Evolutionary conservation across 2,113 vertebrate species (phyloP).

Genomic region (Rhabdornis inornatus): DNA sequence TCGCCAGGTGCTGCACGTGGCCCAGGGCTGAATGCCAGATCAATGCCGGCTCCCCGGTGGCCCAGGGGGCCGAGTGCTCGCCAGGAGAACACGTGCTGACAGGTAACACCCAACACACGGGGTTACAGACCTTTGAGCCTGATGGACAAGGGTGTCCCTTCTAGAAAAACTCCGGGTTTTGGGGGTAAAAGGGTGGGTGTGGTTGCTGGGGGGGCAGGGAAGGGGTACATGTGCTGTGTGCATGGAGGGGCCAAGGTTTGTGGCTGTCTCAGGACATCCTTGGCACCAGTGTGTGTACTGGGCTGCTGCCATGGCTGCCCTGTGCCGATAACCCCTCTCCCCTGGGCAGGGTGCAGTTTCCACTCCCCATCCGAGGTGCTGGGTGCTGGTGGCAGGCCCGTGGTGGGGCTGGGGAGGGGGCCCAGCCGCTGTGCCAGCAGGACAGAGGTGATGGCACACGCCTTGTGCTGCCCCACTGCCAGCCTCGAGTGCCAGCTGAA

Average conservation of each 20-base stretch:
- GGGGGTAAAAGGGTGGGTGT: not conserved
- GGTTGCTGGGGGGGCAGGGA: not conserved
- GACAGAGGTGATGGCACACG: constrained; percentile 22
- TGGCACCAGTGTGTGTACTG: fast-evolving
- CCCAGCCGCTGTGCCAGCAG: constrained; percentile 47
- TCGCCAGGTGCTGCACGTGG: constrained; percentile 83
- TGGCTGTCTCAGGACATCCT: not conserved
- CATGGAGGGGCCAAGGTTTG: fast-evolving
- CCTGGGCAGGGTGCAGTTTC: constrained; percentile 76
- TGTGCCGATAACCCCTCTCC: fast-evolving
- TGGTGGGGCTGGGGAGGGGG: not conserved
- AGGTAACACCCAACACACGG: not conserved
- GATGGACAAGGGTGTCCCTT: not conserved
- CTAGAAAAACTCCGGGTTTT: not conserved
- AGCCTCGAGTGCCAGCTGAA: constrained; percentile 76
- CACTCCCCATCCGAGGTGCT: not conserved
- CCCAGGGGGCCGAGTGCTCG: constrained; percentile 40
- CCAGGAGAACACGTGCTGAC: constrained; percentile 72
- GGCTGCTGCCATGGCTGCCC: fast-evolving
- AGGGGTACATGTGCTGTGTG: fast-evolving
- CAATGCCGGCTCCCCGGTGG: not conserved
- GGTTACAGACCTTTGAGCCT: not conserved
- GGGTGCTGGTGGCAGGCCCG: constrained; percentile 18
- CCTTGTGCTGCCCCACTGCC: constrained; percentile 75
- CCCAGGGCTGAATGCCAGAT: constrained; percentile 68